Evolutionary conservation across 1,140 invertebrate species (phyloP).

Genomic region (Parasteatoda tepidariorum): DNA sequence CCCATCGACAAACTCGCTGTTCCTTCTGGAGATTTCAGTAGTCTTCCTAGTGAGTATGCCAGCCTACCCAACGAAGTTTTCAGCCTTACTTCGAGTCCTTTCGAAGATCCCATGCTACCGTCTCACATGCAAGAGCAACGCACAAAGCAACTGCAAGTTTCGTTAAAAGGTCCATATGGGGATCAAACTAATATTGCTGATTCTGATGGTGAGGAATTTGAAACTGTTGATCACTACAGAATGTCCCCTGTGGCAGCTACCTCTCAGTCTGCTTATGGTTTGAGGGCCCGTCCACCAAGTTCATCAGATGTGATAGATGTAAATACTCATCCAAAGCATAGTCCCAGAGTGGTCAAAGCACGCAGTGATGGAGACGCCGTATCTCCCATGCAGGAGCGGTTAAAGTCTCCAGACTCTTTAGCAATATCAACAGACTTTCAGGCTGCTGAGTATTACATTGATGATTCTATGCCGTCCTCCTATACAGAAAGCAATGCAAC

Average conservation of each 20-base stretch:
- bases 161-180: neutral
- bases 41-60: conserved; percentile 47
- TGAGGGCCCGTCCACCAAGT: conserved; percentile 20
- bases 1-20: conserved; percentile 12
- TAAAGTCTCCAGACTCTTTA: conserved; percentile 50
- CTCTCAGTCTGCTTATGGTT: neutral
- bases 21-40: conserved; percentile 35
- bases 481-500: conserved; percentile 67
- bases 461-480: conserved; percentile 77
- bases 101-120: conserved; percentile 41
- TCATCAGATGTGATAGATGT: conserved; percentile 33
- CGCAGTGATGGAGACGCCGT: conserved; percentile 43
- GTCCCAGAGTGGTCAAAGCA: conserved; percentile 33
- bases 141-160: conserved; percentile 3
- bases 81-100: conserved; percentile 52
- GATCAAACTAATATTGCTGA: conserved; percentile 67
- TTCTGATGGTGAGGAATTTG: conserved; percentile 85
- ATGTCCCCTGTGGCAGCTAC: conserved; percentile 13
- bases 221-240: conserved; percentile 74
- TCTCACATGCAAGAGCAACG: conserved; percentile 17
- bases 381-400: conserved; percentile 34
- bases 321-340: neutral
- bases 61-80: conserved; percentile 49
- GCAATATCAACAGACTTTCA: conserved; percentile 74
- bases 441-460: conserved; percentile 86